Conservation (phyloP, 2,797 vertebrate genomes). For the Falco peregrinus region DNA sequence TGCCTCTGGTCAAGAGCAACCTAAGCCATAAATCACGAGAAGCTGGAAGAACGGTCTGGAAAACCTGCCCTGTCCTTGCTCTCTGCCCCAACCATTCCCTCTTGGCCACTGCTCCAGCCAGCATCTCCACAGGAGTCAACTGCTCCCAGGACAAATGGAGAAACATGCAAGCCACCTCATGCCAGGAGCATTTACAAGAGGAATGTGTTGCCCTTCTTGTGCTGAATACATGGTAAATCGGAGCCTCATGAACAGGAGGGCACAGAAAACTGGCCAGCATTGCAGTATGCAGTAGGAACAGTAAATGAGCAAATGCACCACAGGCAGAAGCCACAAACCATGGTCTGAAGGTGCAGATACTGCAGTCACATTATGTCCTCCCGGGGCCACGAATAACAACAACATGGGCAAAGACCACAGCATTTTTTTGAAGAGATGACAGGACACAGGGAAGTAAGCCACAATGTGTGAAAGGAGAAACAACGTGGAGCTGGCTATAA, state of each 20-base stretch:
- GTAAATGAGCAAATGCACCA: background rate
- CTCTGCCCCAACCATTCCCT: background rate
- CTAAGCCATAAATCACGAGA: background rate
- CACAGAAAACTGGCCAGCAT: background rate
- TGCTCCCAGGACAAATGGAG: background rate
- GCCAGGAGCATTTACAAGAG: background rate
- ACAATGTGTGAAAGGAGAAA: background rate
- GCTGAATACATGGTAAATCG: background rate
- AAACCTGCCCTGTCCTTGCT: background rate
- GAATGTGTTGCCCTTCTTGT: background rate
- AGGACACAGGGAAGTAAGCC: background rate
- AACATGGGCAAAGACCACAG: background rate
- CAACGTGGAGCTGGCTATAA: background rate
- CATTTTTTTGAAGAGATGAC: background rate
- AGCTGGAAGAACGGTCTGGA: background rate
- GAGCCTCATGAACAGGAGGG: background rate
- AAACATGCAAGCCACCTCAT: background rate
- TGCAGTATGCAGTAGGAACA: background rate
- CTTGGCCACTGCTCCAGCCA: background rate
- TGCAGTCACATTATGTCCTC: background rate
- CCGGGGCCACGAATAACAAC: background rate
- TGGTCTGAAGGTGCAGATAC: background rate
- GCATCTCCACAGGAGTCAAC: background rate
- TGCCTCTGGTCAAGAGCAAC: background rate
- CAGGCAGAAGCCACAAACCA: background rate